These are phyloP conservation scores for Hymenopus coronatus DNA, from an alignment of 2,888 invertebrate genomes.

Conservation along the genomic window DNA sequence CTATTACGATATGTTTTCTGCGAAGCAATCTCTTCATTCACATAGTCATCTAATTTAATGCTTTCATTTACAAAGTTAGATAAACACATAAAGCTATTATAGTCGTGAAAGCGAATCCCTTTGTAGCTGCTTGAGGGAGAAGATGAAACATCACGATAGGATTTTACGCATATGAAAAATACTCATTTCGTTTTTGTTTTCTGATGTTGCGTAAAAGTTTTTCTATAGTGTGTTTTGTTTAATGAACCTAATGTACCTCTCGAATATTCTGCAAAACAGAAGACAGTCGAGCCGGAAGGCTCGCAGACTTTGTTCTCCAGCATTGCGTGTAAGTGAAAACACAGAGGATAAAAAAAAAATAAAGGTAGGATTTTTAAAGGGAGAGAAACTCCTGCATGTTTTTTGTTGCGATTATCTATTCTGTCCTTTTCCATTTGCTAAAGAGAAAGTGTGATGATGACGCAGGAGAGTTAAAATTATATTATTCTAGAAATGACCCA, in stretches of 20 bases:
- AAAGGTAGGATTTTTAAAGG: background rate
- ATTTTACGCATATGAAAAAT: background rate
- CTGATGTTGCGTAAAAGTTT: background rate
- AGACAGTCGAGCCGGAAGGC: background rate
- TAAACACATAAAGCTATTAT: no score
- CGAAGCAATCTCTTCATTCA: no score
- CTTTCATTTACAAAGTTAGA: no score
- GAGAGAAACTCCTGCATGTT: background rate
- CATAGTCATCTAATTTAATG: no score
- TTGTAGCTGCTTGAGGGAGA: background rate
- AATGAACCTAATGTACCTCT: background rate
- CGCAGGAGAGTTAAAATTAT: background rate
- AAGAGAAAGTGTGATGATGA: no score
- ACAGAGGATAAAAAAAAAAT: background rate
- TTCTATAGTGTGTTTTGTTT: background rate
- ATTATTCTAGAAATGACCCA: background rate
- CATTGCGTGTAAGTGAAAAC: background rate
- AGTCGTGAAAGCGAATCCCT: background rate
- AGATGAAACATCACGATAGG: background rate
- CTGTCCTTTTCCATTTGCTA: background rate
- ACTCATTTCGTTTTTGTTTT: background rate
- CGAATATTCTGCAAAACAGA: background rate
- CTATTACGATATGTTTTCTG: no score
- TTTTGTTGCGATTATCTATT: background rate
- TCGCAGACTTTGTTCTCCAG: background rate